These are phyloP conservation scores for Tetranychus cinnabarinus DNA, from an alignment of 1,140 invertebrate species.

Conservation along the genomic window DNA sequence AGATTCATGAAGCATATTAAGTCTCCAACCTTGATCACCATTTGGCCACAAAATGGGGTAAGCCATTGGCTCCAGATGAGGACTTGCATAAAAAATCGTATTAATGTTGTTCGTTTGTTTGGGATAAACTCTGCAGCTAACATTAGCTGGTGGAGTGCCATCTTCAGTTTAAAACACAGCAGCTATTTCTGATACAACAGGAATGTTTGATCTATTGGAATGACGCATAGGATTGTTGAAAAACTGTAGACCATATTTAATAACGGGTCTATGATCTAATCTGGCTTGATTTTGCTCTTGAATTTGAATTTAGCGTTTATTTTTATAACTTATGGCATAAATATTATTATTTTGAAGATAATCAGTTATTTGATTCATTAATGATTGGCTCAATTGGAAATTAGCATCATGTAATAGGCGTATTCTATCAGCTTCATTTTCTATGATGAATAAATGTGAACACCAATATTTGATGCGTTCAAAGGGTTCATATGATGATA, in stretches of 20 bases:
- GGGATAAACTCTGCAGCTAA: background rate
- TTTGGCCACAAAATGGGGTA: constrained; percentile 12
- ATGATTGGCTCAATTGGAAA: background rate
- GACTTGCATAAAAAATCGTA: too few species aligned
- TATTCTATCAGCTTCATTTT: background rate
- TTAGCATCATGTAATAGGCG: background rate
- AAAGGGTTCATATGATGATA: too few species aligned
- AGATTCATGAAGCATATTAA: background rate
- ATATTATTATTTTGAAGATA: background rate
- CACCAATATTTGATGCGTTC: background rate
- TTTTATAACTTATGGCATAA: background rate
- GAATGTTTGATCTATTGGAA: background rate
- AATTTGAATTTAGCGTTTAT: too few species aligned
- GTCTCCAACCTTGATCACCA: constrained; percentile 7
- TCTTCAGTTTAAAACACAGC: background rate
- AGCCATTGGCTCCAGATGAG: constrained; percentile 11
- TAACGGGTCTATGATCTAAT: background rate
- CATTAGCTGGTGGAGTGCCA: background rate
- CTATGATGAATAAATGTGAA: background rate
- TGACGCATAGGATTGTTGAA: background rate
- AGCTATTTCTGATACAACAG: background rate
- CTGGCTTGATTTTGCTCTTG: too few species aligned
- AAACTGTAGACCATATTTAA: background rate
- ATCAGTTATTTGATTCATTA: background rate
- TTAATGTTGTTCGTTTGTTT: background rate